Evolutionary conservation across 2,113 vertebrate genomes (phyloP), one percentile per base, ranked within the genome.

Genomic region (Corydoras maculifer): DNA sequence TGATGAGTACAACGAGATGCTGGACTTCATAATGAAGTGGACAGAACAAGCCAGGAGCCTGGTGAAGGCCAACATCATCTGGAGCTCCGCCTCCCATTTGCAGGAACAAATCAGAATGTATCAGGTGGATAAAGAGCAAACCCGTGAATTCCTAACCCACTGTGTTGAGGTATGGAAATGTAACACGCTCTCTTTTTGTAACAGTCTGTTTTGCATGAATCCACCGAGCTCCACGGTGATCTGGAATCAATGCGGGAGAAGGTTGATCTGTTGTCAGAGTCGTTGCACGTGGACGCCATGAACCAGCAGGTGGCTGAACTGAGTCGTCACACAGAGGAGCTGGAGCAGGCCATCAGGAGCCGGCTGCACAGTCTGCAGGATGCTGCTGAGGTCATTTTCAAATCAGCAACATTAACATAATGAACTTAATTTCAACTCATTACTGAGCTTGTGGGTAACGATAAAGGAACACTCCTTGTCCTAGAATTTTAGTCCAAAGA

Each of bases 231-330:
- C 74, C 90, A 92, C 32, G 78, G 88, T 35, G 91, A 96, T 73
- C 89, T 99, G 70, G 95, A 98, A 81, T 86, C 89, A 35, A 96
- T 98, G 94, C 84, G 84, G 0, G 93, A 95, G 78, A 93, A 91
- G 81, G 87, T 89, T 76, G 91, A 88, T 64, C 84, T 83, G 73
- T 86, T 99, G 35, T 77, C 87, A 18, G 93, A 92, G 13, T 89
- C 94, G 15, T 89, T 96, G 76, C 85, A 72, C 31, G 93, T 88
- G 6, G 91, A 92, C 76, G 82, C 76, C 65, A 92, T 97, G 93
- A 89, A 87, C 75, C 95, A 92, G 84, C 93, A 95, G 89, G 91
- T 96, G 79, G 85, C 88, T 62, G 91, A 95, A 25, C 88, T 98
- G 81, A 92, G 91, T 55, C 86, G 92, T 8, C 83, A 86, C 61